Evolutionary conservation across 1,140 invertebrate species (phyloP).

Genomic region (Rhopalosiphum maidis): DNA sequence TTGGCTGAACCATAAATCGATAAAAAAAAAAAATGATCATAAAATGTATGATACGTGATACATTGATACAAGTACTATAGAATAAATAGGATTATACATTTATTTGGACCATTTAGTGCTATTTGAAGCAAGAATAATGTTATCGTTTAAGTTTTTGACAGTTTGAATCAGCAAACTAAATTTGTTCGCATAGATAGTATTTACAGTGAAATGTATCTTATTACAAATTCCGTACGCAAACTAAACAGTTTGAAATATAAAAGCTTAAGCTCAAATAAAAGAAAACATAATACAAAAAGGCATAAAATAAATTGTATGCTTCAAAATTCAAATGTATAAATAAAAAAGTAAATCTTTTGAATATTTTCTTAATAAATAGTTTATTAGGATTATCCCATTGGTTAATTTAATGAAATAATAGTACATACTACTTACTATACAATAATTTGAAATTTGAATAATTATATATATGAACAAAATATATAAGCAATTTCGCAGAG

Average conservation of each 20-base stretch:
- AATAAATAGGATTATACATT: not conserved
- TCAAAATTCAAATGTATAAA: not conserved
- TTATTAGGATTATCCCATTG: not conserved
- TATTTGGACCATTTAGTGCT: not conserved
- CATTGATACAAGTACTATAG: not conserved
- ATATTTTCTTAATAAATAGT: not conserved
- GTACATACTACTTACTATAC: not conserved
- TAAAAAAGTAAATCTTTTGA: not conserved
- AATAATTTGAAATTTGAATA: too few relatives aligned
- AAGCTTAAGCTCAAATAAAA: not conserved
- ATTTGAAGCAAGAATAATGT: slow-evolving; percentile 6
- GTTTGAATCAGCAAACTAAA: not conserved
- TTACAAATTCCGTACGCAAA: not conserved
- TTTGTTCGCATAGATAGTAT: not conserved
- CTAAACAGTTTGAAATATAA: not conserved
- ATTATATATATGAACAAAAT: not conserved
- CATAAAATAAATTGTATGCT: not conserved
- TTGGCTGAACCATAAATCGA: not conserved
- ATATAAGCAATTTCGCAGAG: too few relatives aligned
- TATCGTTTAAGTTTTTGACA: slow-evolving; percentile 19
- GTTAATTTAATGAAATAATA: not conserved
- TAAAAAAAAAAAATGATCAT: not conserved
- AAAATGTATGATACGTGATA: not conserved
- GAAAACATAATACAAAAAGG: not conserved
- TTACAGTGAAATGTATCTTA: not conserved